Conservation (phyloP, 2,888 invertebrate species). For the Tiliacea citrago region DNA sequence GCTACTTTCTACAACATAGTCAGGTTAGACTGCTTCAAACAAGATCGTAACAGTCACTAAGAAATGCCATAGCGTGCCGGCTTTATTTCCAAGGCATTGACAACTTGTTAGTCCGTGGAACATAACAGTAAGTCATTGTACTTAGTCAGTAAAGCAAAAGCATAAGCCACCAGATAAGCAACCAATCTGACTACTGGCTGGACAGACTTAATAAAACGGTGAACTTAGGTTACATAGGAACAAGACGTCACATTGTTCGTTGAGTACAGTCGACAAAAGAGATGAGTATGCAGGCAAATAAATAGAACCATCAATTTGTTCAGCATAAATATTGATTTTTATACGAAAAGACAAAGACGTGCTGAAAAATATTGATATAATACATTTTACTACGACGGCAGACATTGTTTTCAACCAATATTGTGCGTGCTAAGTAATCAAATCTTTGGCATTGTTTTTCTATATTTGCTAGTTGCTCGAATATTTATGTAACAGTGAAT, state of each 20-base stretch:
- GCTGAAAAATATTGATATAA: background rate
- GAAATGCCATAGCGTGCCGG: constrained; percentile 13
- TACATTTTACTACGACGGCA: background rate
- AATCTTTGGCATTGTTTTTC: background rate
- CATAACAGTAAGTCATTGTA: constrained; percentile 19
- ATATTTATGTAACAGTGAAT: constrained; percentile 15
- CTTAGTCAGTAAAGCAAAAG: constrained; percentile 8
- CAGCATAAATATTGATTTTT: background rate
- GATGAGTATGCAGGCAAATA: background rate
- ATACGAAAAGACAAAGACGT: background rate
- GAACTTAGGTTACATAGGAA: background rate
- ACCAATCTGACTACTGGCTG: background rate
- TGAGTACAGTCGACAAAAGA: constrained; percentile 17
- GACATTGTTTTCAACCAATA: background rate
- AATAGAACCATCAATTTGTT: background rate
- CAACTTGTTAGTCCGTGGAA: constrained; percentile 11
- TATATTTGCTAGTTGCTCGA: background rate
- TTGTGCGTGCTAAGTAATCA: background rate
- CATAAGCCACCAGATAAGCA: background rate
- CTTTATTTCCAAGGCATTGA: constrained; percentile 33
- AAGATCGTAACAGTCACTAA: background rate
- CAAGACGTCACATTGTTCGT: background rate
- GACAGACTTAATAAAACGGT: constrained; percentile 20
- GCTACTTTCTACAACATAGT: background rate
- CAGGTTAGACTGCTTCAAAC: background rate